These are phyloP conservation scores for Epinephelus awoara DNA, from an alignment of 2,797 vertebrate species.

Conservation along the genomic window DNA sequence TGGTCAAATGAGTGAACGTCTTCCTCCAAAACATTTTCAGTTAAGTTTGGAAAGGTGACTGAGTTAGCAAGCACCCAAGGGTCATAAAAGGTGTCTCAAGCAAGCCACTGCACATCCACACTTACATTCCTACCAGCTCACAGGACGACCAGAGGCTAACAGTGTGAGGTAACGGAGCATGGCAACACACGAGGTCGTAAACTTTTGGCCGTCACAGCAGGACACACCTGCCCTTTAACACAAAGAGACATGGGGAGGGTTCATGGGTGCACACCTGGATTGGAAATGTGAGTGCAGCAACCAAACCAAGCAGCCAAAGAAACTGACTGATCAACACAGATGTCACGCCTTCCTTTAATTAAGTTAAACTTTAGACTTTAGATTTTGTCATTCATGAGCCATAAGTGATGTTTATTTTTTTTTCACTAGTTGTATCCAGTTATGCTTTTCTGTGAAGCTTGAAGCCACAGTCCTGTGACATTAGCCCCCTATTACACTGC, in stretches of 20 bases:
- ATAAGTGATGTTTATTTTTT: neutral
- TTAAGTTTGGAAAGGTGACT: conserved; percentile 43
- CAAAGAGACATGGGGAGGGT: conserved; percentile 18
- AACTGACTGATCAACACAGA: neutral
- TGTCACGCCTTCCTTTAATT: neutral
- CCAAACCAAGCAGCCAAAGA: conserved; percentile 9
- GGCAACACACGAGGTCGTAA: conserved; percentile 64
- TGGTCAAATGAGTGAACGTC: conserved; percentile 12
- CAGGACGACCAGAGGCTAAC: conserved; percentile 68
- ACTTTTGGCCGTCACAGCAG: conserved; percentile 63
- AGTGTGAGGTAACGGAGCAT: conserved; percentile 64
- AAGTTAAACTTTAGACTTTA: neutral
- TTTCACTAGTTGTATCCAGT: neutral
- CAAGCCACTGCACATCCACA: conserved; percentile 74
- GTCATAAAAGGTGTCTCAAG: conserved; percentile 67
- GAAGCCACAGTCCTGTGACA: neutral
- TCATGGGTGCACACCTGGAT: conserved; percentile 59
- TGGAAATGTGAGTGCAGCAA: conserved; percentile 23
- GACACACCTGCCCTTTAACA: conserved; percentile 64
- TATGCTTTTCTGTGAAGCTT: neutral
- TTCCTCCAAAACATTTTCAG: conserved; percentile 31
- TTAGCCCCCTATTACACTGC: too few relatives aligned
- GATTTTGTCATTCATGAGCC: neutral
- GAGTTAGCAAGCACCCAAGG: conserved; percentile 52
- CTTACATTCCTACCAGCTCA: conserved; percentile 73